A percentile compares a stretch with the other conserved stretches of the same genome.
phyloP scores from a whole-genome alignment of 2,113 vertebrate species.

The Colinus virginianus region DNA sequence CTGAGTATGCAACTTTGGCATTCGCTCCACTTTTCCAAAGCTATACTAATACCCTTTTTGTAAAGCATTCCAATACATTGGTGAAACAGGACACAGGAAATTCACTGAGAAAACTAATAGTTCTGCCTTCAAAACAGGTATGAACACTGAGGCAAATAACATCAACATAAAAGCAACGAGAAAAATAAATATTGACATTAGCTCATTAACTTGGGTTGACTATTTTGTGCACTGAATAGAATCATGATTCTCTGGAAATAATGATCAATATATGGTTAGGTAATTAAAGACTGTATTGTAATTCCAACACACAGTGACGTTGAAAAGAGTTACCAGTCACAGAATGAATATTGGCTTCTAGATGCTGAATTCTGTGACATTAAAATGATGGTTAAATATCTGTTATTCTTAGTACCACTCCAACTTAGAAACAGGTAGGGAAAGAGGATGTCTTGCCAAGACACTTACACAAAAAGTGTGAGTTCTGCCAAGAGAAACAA shows the following conservation, averaged over 20 bases:
- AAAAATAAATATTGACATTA: conserved; percentile 1
- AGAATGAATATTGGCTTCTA: neutral
- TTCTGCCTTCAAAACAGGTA: conserved; percentile 19
- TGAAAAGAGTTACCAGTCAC: neutral
- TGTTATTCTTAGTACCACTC: neutral
- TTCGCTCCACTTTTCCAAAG: neutral
- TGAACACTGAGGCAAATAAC: conserved; percentile 11
- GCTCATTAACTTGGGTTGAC: neutral
- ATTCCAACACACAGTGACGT: neutral
- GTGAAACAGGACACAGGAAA: conserved; percentile 12
- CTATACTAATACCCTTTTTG: neutral
- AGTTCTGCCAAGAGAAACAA: neutral
- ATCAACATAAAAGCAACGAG: neutral
- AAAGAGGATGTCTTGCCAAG: neutral
- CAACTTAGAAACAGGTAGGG: neutral
- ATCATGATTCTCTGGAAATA: conserved; percentile 5
- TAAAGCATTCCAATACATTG: neutral
- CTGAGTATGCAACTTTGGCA: neutral
- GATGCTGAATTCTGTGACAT: neutral
- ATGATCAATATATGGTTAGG: neutral
- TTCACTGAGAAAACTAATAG: neutral
- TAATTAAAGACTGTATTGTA: conserved; percentile 16
- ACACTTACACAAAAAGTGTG: neutral
- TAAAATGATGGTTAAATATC: neutral
- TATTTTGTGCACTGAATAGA: neutral